Evolutionary conservation across 2,797 vertebrate genomes (phyloP).

Genomic region (Hippoglossus hippoglossus): DNA sequence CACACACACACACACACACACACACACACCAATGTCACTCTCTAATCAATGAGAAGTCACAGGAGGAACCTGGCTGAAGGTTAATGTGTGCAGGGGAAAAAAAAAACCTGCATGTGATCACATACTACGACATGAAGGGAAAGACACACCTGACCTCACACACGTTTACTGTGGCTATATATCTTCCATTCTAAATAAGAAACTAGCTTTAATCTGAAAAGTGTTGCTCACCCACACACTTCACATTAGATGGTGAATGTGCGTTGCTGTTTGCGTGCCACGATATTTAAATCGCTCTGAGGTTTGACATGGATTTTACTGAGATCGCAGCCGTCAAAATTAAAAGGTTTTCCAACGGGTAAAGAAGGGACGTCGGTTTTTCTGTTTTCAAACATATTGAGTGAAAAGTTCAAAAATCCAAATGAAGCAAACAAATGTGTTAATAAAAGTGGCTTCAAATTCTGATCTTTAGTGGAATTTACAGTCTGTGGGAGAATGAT

Average conservation of each 20-base stretch:
- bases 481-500: background rate
- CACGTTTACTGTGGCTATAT: background rate
- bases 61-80: conserved; percentile 71
- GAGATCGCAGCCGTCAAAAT: too few species aligned
- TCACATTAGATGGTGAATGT: background rate
- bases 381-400: too few species aligned
- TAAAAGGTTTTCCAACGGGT: too few species aligned
- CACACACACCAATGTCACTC: conserved; percentile 16
- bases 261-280: too few species aligned
- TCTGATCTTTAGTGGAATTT: background rate
- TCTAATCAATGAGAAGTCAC: conserved; percentile 74
- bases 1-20: background rate
- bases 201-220: background rate
- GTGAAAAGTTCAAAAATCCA: background rate
- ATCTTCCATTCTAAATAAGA: background rate
- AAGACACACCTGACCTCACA: background rate
- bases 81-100: conserved; percentile 67
- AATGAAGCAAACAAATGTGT: background rate
- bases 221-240: background rate
- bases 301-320: too few species aligned
- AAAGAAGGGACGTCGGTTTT: too few species aligned
- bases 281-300: too few species aligned
- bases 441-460: too few species aligned
- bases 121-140: conserved; percentile 20
- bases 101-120: conserved; percentile 25